Percentiles rank a stretch among this genome's conserved stretches.
Evolutionary conservation across 2,888 invertebrate species (phyloP).

Genomic region (Pristionchus fissidentatus): DNA sequence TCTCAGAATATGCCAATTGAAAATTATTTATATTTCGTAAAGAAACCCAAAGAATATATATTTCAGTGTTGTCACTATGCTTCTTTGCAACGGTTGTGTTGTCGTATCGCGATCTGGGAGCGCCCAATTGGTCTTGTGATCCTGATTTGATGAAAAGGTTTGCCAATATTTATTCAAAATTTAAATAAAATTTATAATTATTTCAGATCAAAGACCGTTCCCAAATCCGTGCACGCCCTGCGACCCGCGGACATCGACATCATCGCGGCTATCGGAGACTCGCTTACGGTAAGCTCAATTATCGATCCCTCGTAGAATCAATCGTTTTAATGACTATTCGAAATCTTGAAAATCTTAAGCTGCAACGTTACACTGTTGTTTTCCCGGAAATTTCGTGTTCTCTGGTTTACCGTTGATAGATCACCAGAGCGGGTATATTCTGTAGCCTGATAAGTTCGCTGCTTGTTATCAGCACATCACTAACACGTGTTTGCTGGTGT

Average conservation of each 20-base stretch:
- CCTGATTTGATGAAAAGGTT: slow-evolving; percentile 56
- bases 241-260: slow-evolving; percentile 65
- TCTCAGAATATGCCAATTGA: not conserved
- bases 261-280: slow-evolving; percentile 66
- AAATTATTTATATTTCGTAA: not conserved
- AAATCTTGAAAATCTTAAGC: not conserved
- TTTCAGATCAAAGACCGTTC: slow-evolving; percentile 76
- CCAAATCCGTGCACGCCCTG: slow-evolving; percentile 60
- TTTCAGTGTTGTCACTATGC: slow-evolving; percentile 4
- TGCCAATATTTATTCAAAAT: not conserved
- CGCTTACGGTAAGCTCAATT: slow-evolving; percentile 58
- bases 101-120: slow-evolving; percentile 53
- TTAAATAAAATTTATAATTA: not conserved
- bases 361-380: too few species aligned
- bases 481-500: not conserved
- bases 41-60: too few species aligned
- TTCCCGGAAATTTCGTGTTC: not conserved
- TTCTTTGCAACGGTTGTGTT: not conserved
- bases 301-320: not conserved
- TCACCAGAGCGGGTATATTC: not conserved
- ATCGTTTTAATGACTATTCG: not conserved
- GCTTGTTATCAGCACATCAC: not conserved
- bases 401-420: not conserved
- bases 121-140: slow-evolving; percentile 61
- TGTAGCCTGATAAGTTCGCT: not conserved